Percentiles rank a stretch among this genome's conserved stretches.
Conservation (phyloP, 2,113 vertebrate genomes). For the Eudyptes chrysolophus region DNA sequence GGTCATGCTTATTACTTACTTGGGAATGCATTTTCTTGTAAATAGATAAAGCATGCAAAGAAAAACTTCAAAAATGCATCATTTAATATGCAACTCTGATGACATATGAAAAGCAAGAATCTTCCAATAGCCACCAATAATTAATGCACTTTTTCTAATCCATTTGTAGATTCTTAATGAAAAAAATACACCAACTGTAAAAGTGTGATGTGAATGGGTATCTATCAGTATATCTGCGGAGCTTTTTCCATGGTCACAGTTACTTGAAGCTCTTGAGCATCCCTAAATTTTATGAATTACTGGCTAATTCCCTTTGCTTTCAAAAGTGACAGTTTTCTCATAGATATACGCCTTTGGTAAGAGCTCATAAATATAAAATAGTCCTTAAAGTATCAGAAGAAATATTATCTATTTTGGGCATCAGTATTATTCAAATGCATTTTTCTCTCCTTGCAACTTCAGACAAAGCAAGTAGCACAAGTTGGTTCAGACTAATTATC, state of each 20-base stretch:
- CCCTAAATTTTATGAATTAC: neutral
- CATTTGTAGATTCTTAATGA: neutral
- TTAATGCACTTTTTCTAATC: conserved; percentile 7
- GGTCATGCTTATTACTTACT: neutral
- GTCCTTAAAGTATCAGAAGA: neutral
- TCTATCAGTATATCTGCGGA: neutral
- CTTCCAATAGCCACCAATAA: neutral
- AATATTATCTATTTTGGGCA: neutral
- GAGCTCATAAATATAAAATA: conserved; percentile 2
- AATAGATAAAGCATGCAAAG: conserved; percentile 35
- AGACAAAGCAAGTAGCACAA: neutral
- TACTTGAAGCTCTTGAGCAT: neutral
- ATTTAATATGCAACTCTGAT: neutral
- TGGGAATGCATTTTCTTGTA: conserved; percentile 40
- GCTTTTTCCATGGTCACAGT: neutral
- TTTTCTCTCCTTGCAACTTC: neutral
- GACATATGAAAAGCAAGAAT: neutral
- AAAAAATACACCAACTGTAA: neutral
- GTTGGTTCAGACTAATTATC: neutral
- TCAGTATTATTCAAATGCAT: neutral
- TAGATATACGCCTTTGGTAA: neutral
- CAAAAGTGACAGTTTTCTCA: neutral
- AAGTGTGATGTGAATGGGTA: conserved; percentile 11
- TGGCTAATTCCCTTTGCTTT: neutral
- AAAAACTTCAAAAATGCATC: neutral